These are phyloP conservation scores for Bergia puertoricense DNA, from an alignment of 92 coral and sea anemone species.

Conservation along the genomic window DNA sequence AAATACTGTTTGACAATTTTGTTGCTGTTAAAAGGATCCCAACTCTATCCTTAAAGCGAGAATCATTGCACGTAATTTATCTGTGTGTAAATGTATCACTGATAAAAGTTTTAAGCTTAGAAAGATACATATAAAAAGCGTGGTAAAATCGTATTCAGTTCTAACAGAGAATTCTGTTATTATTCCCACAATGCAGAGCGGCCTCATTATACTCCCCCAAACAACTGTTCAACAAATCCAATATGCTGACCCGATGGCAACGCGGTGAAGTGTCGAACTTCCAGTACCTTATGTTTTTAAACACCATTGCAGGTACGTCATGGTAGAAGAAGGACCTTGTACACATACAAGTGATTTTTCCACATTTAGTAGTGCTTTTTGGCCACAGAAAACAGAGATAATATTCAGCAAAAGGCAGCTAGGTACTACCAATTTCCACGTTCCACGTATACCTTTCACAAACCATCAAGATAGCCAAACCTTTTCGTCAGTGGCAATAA, in stretches of 20 bases:
- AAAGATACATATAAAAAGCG: not conserved
- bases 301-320: slow-evolving; percentile 90
- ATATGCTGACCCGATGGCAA: slow-evolving; percentile 95
- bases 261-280: slow-evolving; percentile 88
- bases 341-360: not conserved
- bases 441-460: no score
- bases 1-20: no score
- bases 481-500: no score
- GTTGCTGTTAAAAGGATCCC: no score
- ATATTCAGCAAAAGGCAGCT: no score
- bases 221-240: slow-evolving; percentile 92
- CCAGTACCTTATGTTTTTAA: slow-evolving; percentile 93
- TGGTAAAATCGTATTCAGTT: slow-evolving; percentile 7
- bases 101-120: no score
- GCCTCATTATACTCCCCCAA: slow-evolving; percentile 87
- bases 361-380: not conserved
- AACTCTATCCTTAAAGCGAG: no score
- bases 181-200: slow-evolving; percentile 63
- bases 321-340: not conserved
- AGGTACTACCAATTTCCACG: no score
- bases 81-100: no score
- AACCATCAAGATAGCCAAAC: no score
- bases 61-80: no score
- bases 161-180: not conserved
- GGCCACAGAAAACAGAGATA: no score